phyloP scores from a whole-genome alignment of 2,888 invertebrate genomes.

The Diachrysia chrysitis region DNA sequence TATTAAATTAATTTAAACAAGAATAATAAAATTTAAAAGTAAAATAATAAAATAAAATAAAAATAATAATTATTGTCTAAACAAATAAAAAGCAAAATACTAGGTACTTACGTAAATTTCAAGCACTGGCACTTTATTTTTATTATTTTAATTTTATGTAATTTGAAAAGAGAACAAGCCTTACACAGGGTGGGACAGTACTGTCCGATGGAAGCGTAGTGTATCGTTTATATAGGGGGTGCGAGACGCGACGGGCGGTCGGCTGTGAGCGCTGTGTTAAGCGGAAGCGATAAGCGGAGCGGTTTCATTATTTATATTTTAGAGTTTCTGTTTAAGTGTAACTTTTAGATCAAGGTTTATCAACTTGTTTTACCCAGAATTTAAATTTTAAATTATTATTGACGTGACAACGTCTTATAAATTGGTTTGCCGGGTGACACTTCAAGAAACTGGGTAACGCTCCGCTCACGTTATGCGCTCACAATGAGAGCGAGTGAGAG shows the following conservation, averaged over 20 bases:
- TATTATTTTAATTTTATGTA: neutral
- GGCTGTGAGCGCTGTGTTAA: conserved; percentile 23
- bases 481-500: too few relatives aligned
- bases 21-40: too few relatives aligned
- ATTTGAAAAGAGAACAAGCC: conserved; percentile 34
- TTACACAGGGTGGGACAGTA: conserved; percentile 66
- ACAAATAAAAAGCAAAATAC: neutral
- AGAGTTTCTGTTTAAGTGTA: neutral
- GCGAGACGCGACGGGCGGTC: conserved; percentile 42
- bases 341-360: too few relatives aligned
- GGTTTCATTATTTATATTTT: neutral
- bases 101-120: conserved; percentile 35
- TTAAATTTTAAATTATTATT: too few relatives aligned
- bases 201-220: conserved; percentile 67
- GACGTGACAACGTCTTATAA: too few relatives aligned
- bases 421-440: too few relatives aligned
- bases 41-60: neutral
- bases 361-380: too few relatives aligned
- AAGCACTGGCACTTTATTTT: conserved; percentile 23
- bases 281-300: conserved; percentile 34
- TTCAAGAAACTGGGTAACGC: too few relatives aligned
- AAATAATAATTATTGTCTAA: neutral
- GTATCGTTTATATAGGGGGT: conserved; percentile 79
- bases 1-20: too few relatives aligned
- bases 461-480: too few relatives aligned